Evolutionary conservation across 2,888 invertebrate genomes (phyloP).

Genomic region (Plutella xylostella): DNA sequence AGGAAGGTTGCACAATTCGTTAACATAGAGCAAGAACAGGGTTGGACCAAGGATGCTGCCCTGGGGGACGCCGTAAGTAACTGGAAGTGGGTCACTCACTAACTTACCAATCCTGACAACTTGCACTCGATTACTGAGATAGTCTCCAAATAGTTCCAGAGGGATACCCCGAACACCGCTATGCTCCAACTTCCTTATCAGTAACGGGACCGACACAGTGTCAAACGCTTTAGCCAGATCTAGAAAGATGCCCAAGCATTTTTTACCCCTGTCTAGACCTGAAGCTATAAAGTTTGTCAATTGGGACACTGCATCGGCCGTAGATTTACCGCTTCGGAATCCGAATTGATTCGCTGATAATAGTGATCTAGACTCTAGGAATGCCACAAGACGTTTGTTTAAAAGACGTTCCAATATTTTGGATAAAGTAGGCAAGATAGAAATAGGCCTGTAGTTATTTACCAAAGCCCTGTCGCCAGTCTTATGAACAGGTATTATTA

Average conservation of each 20-base stretch:
- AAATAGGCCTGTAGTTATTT: too few species aligned
- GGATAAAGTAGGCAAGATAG: too few species aligned
- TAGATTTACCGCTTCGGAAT: neutral
- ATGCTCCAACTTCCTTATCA: neutral
- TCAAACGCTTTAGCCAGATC: neutral
- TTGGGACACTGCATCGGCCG: neutral
- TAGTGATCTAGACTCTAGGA: neutral
- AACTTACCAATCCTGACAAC: neutral
- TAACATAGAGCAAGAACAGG: neutral
- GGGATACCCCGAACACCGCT: neutral
- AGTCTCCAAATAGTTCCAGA: neutral
- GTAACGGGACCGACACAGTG: neutral
- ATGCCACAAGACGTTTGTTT: neutral
- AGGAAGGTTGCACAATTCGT: neutral
- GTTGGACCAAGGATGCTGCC: neutral
- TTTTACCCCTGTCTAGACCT: neutral
- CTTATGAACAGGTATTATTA: too few species aligned
- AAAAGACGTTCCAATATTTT: slow-evolving; percentile 2
- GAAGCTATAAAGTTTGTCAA: neutral
- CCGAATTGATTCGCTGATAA: neutral
- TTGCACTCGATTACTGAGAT: neutral
- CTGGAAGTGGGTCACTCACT: neutral
- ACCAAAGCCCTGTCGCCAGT: neutral
- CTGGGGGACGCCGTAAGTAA: neutral
- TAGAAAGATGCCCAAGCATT: neutral